Conservation (phyloP, 2,797 vertebrate species). For the Dryobates pubescens region DNA sequence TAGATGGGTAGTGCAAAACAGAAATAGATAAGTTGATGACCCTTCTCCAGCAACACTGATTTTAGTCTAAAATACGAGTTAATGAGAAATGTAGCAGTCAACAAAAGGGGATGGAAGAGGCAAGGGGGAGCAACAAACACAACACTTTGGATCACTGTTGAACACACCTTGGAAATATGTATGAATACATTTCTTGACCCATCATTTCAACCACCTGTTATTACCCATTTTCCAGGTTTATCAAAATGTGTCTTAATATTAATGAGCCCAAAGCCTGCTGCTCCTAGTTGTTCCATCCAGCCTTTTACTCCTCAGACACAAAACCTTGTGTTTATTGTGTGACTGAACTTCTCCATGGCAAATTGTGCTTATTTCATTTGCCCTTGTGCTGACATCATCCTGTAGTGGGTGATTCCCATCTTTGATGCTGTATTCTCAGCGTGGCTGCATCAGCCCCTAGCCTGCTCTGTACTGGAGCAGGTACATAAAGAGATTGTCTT, state of each 20-base stretch:
- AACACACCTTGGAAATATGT: rapidly evolving
- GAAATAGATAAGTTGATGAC: not conserved
- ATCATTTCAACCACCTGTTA: not conserved
- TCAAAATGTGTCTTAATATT: not conserved
- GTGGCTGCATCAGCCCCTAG: not conserved
- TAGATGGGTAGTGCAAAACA: not conserved
- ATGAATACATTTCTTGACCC: not conserved
- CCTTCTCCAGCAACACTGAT: not conserved
- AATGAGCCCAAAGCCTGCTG: not conserved
- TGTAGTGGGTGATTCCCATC: not conserved
- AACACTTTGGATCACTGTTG: not conserved
- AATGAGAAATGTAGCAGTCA: not conserved
- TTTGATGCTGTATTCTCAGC: not conserved
- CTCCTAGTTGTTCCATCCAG: not conserved
- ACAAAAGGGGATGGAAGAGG: not conserved
- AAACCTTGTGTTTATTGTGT: not conserved
- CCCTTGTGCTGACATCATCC: not conserved
- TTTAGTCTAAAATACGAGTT: not conserved
- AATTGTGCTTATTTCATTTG: not conserved
- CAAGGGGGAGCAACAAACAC: rapidly evolving
- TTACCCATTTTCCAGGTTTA: not conserved
- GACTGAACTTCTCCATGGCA: not conserved
- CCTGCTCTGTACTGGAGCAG: not conserved
- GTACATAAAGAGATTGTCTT: not conserved
- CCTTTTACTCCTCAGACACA: not conserved